These are phyloP conservation scores for Yasuhikotakia modesta DNA, from an alignment of 2,797 vertebrate genomes.

Conservation along the genomic window DNA sequence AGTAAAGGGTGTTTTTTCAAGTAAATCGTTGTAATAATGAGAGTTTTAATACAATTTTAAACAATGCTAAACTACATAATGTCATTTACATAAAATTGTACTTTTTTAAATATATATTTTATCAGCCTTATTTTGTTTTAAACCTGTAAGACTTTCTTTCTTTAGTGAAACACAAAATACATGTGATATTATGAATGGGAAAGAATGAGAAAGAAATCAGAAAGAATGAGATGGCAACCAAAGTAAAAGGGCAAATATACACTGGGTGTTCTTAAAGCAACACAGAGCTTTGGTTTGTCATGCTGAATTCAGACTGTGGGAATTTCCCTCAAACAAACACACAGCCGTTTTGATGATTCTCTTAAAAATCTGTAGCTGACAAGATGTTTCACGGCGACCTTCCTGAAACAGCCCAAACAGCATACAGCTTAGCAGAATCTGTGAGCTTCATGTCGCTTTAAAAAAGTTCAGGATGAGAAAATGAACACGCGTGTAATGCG, in stretches of 20 bases:
- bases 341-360: constrained; percentile 70
- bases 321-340: constrained; percentile 48
- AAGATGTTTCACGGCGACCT: constrained; percentile 84
- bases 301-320: constrained; percentile 36
- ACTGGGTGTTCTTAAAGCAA: constrained; percentile 37
- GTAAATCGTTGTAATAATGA: neutral
- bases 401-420: constrained; percentile 82
- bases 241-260: neutral
- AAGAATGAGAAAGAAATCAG: no score
- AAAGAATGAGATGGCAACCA: no score
- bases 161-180: no score
- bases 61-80: neutral
- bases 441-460: constrained; percentile 81
- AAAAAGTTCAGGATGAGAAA: constrained; percentile 85
- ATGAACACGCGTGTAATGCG: constrained; percentile 82
- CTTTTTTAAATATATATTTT: neutral
- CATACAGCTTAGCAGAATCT: constrained; percentile 78
- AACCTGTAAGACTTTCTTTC: neutral
- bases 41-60: neutral
- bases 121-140: neutral
- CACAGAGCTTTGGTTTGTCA: constrained; percentile 36
- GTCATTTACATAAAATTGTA: neutral
- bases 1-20: neutral
- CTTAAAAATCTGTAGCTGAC: constrained; percentile 78
- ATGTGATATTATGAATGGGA: no score